Evolutionary conservation across 2,113 vertebrate genomes (phyloP).

Genomic region (Tupaia tana): DNA sequence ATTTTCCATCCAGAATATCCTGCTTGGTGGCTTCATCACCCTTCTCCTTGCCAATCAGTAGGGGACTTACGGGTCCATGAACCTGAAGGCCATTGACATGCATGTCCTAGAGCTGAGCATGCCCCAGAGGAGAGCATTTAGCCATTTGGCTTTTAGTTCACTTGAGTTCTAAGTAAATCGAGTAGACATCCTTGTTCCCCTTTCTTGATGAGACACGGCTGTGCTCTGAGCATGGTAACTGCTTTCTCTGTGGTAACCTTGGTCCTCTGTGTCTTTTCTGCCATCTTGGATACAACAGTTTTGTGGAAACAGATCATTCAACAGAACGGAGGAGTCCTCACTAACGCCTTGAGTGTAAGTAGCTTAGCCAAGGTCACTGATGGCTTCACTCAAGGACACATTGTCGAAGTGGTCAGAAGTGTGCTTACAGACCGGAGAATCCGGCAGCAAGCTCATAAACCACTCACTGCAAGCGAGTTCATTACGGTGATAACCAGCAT

Average conservation of each 20-base stretch:
- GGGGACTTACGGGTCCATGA: not conserved
- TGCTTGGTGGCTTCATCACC: too few relatives aligned
- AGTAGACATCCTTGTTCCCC: rapidly evolving
- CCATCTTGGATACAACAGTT: conserved; percentile 70
- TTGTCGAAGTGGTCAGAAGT: conserved; percentile 76
- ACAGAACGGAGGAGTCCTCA: conserved; percentile 76
- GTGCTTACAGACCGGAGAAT: conserved; percentile 87
- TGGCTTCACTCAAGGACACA: conserved; percentile 90
- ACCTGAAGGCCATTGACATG: rapidly evolving
- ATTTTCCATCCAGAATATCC: too few relatives aligned
- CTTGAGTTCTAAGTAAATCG: not conserved
- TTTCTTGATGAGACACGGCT: not conserved
- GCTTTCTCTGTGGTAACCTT: not conserved
- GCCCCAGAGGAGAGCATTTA: not conserved
- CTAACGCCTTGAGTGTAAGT: conserved; percentile 84
- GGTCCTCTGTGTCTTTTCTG: not conserved
- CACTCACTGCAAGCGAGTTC: conserved; percentile 87
- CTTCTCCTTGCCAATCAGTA: not conserved
- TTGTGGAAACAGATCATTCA: conserved; percentile 89
- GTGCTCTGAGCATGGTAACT: rapidly evolving
- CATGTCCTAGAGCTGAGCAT: not conserved
- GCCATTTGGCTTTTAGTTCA: too few relatives aligned
- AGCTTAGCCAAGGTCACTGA: conserved; percentile 89
- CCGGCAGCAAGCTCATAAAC: conserved; percentile 82
- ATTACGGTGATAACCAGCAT: conserved; percentile 82